Conservation (phyloP, 2,888 invertebrate genomes). For the Troides aeacus region DNA sequence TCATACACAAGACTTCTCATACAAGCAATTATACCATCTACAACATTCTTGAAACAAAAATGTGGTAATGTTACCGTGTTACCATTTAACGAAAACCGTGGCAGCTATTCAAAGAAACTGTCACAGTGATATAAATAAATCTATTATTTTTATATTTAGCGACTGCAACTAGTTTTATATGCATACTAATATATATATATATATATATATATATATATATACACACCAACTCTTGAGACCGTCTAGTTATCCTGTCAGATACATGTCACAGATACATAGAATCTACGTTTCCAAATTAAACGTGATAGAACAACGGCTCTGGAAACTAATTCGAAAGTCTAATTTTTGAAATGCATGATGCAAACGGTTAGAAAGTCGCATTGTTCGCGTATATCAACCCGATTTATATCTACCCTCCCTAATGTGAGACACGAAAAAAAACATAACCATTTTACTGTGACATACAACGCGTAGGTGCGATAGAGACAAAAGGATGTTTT, state of each 20-base stretch:
- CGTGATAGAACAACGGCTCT: slow-evolving; percentile 56
- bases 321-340: slow-evolving; percentile 52
- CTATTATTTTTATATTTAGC: too few relatives aligned
- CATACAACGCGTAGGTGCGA: slow-evolving; percentile 42
- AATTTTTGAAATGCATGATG: slow-evolving; percentile 60
- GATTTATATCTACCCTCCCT: slow-evolving; percentile 59
- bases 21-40: too few relatives aligned
- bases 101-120: too few relatives aligned
- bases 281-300: slow-evolving; percentile 48
- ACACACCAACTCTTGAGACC: slow-evolving; percentile 13
- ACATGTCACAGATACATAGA: slow-evolving; percentile 32
- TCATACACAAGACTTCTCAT: too few relatives aligned
- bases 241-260: slow-evolving; percentile 40
- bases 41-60: too few relatives aligned
- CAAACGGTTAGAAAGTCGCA: slow-evolving; percentile 53
- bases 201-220: too few relatives aligned
- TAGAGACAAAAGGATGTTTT: slow-evolving; percentile 57
- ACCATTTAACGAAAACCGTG: too few relatives aligned
- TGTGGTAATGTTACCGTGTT: too few relatives aligned
- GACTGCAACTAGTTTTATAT: too few relatives aligned
- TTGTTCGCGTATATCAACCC: slow-evolving; percentile 45
- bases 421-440: slow-evolving; percentile 60
- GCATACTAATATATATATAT: too few relatives aligned
- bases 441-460: slow-evolving; percentile 41
- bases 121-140: too few relatives aligned